Evolutionary conservation across 2,888 invertebrate species (phyloP).

Genomic region (Furcula furcula): DNA sequence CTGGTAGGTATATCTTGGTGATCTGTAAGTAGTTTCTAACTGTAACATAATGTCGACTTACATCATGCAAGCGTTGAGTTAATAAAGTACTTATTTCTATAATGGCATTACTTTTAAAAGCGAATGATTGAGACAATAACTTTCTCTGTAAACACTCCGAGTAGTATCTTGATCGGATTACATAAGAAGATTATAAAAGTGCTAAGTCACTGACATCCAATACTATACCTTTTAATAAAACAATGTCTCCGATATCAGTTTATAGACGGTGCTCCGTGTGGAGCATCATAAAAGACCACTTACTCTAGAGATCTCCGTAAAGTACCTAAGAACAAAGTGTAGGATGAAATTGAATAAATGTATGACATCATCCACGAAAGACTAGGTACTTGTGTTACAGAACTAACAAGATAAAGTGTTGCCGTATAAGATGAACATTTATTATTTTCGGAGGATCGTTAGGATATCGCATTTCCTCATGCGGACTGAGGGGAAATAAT

Average conservation of each 20-base stretch:
- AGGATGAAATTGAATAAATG: slow-evolving; percentile 3
- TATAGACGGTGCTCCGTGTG: not conserved
- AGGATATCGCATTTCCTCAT: slow-evolving; percentile 29
- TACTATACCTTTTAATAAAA: not conserved
- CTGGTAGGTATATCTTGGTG: no score
- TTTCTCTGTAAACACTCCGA: no score
- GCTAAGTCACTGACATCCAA: not conserved
- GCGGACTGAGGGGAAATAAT: no score
- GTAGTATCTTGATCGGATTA: no score
- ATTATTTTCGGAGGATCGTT: slow-evolving; percentile 19
- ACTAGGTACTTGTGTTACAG: slow-evolving; percentile 14
- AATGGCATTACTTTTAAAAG: no score
- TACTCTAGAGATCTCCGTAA: not conserved
- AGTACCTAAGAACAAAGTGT: not conserved
- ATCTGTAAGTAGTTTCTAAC: no score
- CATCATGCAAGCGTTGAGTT: no score
- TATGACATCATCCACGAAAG: slow-evolving; percentile 19
- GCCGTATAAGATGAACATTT: slow-evolving; percentile 23
- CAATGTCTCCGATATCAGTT: not conserved
- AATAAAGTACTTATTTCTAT: no score
- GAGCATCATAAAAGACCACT: no score
- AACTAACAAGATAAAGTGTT: slow-evolving; percentile 22
- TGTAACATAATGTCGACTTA: no score
- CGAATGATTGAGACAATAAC: no score
- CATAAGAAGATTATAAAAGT: no score